Evolutionary conservation across 2,113 vertebrate species (phyloP), one percentile per base, ranked within the genome.

Genomic region (Eclectus roratus): DNA sequence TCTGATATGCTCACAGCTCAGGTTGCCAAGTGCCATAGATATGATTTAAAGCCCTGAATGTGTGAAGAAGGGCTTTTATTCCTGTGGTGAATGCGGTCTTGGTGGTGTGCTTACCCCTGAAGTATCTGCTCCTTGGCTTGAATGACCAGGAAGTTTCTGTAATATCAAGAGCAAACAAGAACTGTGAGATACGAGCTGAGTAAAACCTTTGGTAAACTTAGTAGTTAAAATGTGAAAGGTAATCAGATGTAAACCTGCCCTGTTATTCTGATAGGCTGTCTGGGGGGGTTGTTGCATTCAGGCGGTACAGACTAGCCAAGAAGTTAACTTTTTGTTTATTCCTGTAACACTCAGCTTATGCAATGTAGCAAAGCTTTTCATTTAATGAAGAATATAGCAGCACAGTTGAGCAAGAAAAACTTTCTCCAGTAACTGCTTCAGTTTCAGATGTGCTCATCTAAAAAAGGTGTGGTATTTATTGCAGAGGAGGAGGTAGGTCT

Each of bases 101-200:
- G 77, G 52, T 68, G 52, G 68, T 91, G 77, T 66, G 50, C 80
- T 80, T 85, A 43, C 65, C 56, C 60, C 35, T 64, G 0, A 78
- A 93, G 47, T 94, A 28, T 84, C 78, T 80, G 85, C 21, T 79
- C 25, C 64, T 91, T 92, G 91, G 85, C 76, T 93, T 84, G 29
- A 69, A 82, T 88, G 53, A 93, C 84, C 93, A 94, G 95, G 95
- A 97, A 97, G 90, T 95, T 96, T 96, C 94, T 88, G 60, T 82
- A 78, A 80, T 96, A 96, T 96, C 95, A 91, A 95, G 95, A 91
- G 61, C 90, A 97, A 97, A 97, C 94, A 97, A 80, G 37, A 85
- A 37, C 53, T 16, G 56, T 56, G 88, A 87, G 94, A 95, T 97
- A 95, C 0, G 41, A 77, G 58, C 56, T 12, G 86, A 92, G 93